phyloP scores from a whole-genome alignment of 2,888 invertebrate genomes.

The Papilio demoleus region DNA sequence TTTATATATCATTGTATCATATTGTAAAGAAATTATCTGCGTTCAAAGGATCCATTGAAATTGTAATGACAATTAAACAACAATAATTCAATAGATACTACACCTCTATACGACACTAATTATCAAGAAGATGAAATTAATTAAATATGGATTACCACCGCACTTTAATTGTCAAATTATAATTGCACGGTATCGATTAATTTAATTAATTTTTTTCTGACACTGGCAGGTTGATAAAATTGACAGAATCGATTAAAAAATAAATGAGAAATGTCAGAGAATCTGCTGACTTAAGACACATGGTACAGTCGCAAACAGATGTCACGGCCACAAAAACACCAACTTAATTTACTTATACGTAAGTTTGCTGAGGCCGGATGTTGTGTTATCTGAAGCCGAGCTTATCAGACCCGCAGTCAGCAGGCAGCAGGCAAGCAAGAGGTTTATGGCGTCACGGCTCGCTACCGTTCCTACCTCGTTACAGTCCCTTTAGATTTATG shows the following conservation, averaged over 20 bases:
- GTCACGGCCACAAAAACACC: conserved; percentile 58
- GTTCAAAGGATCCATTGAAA: conserved; percentile 52
- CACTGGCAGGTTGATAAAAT: neutral
- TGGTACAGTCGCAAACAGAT: conserved; percentile 57
- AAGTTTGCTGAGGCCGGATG: conserved; percentile 74
- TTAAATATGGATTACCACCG: conserved; percentile 14
- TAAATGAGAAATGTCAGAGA: no score
- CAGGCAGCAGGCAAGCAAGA: conserved; percentile 62
- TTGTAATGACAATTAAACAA: conserved; percentile 45
- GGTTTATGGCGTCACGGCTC: conserved; percentile 61
- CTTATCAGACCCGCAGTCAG: conserved; percentile 58
- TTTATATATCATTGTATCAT: conserved; percentile 23
- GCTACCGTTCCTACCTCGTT: conserved; percentile 63
- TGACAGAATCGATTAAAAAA: no score
- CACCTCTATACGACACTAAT: conserved; percentile 19
- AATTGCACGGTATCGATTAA: neutral
- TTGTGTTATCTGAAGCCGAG: conserved; percentile 53
- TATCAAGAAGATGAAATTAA: conserved; percentile 16
- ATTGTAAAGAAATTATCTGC: conserved; percentile 28
- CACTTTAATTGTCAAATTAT: conserved; percentile 17
- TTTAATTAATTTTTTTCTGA: no score
- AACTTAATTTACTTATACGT: conserved; percentile 47
- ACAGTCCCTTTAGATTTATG: conserved; percentile 37
- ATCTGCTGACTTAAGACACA: no score
- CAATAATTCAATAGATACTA: conserved; percentile 40